Evolutionary conservation across 2,888 invertebrate genomes (phyloP).

Genomic region (Trachelus stipa): DNA sequence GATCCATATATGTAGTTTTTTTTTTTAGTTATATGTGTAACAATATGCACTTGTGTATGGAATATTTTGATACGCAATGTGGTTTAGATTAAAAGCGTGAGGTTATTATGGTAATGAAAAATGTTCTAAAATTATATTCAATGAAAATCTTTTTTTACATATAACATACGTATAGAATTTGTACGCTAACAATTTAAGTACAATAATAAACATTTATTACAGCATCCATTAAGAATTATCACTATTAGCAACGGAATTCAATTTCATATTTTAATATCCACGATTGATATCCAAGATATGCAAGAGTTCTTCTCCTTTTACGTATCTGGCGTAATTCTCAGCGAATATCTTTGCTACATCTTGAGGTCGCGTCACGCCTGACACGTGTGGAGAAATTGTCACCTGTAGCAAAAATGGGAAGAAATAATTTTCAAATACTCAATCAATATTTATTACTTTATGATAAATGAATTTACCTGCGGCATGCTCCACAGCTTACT

Average conservation of each 20-base stretch:
- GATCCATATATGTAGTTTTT: not conserved
- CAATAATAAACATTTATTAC: not conserved
- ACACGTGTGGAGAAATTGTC: conserved; percentile 67
- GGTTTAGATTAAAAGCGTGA: not conserved
- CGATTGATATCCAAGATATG: conserved; percentile 60
- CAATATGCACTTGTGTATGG: not conserved
- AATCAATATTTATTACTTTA: conserved; percentile 5
- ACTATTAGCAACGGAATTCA: not conserved
- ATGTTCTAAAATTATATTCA: not conserved
- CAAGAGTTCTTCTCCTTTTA: conserved; percentile 57
- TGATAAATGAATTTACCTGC: conserved; percentile 57
- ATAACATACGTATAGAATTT: not conserved
- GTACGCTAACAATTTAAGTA: not conserved
- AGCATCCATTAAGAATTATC: not conserved
- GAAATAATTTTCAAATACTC: not conserved
- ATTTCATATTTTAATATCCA: conserved; percentile 61
- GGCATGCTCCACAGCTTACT: conserved; percentile 69
- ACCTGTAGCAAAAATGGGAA: conserved; percentile 56
- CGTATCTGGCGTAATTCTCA: conserved; percentile 65
- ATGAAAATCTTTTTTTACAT: not conserved
- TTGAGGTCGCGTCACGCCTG: conserved; percentile 61
- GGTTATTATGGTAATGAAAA: not conserved
- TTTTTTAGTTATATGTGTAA: not conserved
- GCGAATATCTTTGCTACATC: conserved; percentile 67
- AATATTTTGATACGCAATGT: not conserved